Evolutionary conservation across 1,140 invertebrate genomes (phyloP).

Genomic region (Holcopasites calliopsidis): DNA sequence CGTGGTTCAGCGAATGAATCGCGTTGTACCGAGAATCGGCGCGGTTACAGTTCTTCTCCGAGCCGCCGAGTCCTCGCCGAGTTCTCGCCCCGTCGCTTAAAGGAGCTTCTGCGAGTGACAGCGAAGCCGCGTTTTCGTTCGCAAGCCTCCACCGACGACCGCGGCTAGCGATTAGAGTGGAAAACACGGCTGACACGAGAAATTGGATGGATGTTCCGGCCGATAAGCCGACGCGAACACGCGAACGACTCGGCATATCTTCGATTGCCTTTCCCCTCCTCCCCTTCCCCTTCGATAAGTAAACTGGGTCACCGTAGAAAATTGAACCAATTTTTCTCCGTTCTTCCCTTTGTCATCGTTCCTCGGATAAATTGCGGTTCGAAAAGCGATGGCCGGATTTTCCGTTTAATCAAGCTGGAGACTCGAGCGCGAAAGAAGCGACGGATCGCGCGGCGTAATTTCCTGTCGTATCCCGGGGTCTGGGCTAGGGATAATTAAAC

Average conservation of each 20-base stretch:
- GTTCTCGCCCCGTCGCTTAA: neutral
- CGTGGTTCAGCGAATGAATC: too few species aligned
- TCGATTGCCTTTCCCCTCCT: too few species aligned
- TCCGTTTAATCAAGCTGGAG: neutral
- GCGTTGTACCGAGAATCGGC: too few species aligned
- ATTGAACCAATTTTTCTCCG: too few species aligned
- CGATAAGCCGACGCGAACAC: neutral
- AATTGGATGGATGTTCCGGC: neutral
- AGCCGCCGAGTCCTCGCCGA: too few species aligned
- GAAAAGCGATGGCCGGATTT: too few species aligned
- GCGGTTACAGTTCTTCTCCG: too few species aligned
- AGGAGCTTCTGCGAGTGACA: neutral
- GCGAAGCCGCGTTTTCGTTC: neutral
- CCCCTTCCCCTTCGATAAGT: too few species aligned
- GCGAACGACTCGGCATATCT: too few species aligned
- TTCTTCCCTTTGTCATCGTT: too few species aligned
- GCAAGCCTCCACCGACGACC: neutral
- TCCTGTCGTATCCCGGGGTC: neutral
- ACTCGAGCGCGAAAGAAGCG: neutral
- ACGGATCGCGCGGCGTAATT: constrained; percentile 19
- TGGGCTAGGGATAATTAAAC: constrained; percentile 64
- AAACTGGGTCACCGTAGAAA: too few species aligned
- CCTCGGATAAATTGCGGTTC: too few species aligned
- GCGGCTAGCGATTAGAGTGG: neutral
- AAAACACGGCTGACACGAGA: neutral